phyloP scores from a whole-genome alignment of 2,888 invertebrate species.

The Eristalis intricaria region DNA sequence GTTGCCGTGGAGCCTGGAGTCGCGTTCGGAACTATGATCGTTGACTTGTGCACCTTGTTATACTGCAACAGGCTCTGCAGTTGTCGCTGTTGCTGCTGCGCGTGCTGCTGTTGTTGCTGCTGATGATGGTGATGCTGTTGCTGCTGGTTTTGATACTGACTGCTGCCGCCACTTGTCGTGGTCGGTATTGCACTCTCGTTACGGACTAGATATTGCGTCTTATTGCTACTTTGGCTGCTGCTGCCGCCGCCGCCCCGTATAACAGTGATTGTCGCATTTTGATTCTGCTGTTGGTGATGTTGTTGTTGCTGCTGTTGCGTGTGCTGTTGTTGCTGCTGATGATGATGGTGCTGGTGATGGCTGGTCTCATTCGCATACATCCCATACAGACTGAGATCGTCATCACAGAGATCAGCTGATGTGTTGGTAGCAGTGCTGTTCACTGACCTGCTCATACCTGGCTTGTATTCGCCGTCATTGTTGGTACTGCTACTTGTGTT shows the following conservation, averaged over 20 bases:
- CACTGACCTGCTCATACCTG: conserved; percentile 16
- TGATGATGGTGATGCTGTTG: conserved; percentile 38
- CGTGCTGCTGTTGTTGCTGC: conserved; percentile 33
- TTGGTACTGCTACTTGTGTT: conserved; percentile 45
- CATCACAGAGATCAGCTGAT: conserved; percentile 54
- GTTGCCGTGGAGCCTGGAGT: conserved; percentile 43
- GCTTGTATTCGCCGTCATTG: conserved; percentile 54
- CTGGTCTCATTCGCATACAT: conserved; percentile 45
- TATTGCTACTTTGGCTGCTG: conserved; percentile 65
- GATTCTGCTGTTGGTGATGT: conserved; percentile 58
- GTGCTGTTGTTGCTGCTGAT: conserved; percentile 56
- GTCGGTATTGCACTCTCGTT: conserved; percentile 57
- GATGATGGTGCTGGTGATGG: conserved; percentile 50
- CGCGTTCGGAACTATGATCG: conserved; percentile 60
- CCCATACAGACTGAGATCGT: conserved; percentile 55
- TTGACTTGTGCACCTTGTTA: conserved; percentile 54
- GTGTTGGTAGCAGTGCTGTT: conserved; percentile 31
- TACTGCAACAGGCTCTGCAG: conserved; percentile 51
- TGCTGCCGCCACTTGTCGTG: conserved; percentile 39
- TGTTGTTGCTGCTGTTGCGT: conserved; percentile 44
- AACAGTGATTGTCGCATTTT: conserved; percentile 67
- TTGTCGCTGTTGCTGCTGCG: conserved; percentile 47
- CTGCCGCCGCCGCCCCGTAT: conserved; percentile 61
- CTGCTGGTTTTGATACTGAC: conserved; percentile 38
- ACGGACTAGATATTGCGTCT: conserved; percentile 51